phyloP scores from a whole-genome alignment of 2,888 invertebrate species.

The Synanthedon myopaeformis region DNA sequence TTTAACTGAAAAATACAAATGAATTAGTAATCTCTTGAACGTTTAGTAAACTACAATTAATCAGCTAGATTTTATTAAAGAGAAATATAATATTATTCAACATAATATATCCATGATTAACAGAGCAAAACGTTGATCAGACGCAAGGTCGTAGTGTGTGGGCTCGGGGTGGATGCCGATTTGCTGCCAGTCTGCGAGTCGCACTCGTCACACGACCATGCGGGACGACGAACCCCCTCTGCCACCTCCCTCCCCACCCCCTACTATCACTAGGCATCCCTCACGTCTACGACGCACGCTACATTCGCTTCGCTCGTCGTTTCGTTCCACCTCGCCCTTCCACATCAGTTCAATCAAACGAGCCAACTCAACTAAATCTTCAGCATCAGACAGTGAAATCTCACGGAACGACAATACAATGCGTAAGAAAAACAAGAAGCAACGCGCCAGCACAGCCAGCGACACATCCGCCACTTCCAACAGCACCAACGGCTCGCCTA shows the following conservation, averaged over 20 bases:
- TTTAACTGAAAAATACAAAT: no score
- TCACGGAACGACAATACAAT: constrained; percentile 61
- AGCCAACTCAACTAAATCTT: constrained; percentile 51
- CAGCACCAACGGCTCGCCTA: constrained; percentile 50
- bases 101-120: constrained; percentile 34
- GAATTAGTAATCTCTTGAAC: no score
- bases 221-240: constrained; percentile 41
- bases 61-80: no score
- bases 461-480: constrained; percentile 22
- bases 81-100: no score
- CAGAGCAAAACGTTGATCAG: constrained; percentile 3
- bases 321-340: constrained; percentile 66
- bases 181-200: constrained; percentile 33
- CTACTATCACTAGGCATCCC: constrained; percentile 27
- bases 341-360: constrained; percentile 61
- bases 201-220: constrained; percentile 40
- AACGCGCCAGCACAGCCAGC: constrained; percentile 37
- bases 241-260: constrained; percentile 24
- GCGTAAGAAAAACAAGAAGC: constrained; percentile 64
- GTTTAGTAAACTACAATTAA: no score
- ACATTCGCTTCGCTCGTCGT: constrained; percentile 60
- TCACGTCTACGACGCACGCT: constrained; percentile 62
- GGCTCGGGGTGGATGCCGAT: constrained; percentile 7
- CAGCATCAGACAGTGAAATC: constrained; percentile 62
- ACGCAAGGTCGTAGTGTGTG: constrained; percentile 1